Percentiles rank a stretch among this genome's conserved stretches.
Evolutionary conservation across 2,888 invertebrate genomes (phyloP).

Genomic region (Dimorphilus gyrociliatus): DNA sequence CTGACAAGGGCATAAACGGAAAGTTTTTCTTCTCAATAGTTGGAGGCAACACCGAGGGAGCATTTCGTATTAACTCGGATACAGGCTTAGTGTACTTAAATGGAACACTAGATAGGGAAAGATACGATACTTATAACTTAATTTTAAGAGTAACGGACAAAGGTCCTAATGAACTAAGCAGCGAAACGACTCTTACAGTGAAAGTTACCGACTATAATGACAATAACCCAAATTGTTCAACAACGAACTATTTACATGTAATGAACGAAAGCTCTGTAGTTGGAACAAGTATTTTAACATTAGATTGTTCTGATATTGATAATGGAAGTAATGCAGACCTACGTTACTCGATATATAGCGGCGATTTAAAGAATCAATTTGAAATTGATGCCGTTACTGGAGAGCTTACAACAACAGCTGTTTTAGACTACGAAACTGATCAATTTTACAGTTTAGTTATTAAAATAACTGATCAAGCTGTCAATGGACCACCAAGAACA

Average conservation of each 20-base stretch:
- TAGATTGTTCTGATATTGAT: conserved; percentile 10
- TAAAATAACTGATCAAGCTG: conserved; percentile 16
- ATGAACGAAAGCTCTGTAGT: conserved; percentile 8
- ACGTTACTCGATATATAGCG: conserved; percentile 11
- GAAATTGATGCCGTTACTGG: conserved; percentile 14
- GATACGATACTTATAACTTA: neutral
- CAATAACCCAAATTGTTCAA: conserved; percentile 6
- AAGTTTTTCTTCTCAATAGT: neutral
- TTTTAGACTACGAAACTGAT: conserved; percentile 18
- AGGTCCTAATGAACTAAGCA: neutral
- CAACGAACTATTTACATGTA: conserved; percentile 5
- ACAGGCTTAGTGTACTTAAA: too few species aligned
- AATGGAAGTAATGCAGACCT: conserved; percentile 14
- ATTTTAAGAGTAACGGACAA: neutral
- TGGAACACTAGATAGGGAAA: neutral
- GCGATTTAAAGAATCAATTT: conserved; percentile 15
- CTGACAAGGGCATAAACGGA: too few species aligned
- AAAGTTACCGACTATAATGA: conserved; percentile 10
- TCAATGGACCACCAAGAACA: conserved; percentile 9
- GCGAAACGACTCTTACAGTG: too few species aligned
- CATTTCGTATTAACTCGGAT: too few species aligned
- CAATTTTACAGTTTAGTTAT: conserved; percentile 13
- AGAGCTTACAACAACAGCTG: conserved; percentile 10
- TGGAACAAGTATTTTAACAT: conserved; percentile 5
- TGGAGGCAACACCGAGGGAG: conserved; percentile 1